Evolutionary conservation across 2,113 vertebrate species (phyloP).

Genomic region (Gorsachius goisagi): DNA sequence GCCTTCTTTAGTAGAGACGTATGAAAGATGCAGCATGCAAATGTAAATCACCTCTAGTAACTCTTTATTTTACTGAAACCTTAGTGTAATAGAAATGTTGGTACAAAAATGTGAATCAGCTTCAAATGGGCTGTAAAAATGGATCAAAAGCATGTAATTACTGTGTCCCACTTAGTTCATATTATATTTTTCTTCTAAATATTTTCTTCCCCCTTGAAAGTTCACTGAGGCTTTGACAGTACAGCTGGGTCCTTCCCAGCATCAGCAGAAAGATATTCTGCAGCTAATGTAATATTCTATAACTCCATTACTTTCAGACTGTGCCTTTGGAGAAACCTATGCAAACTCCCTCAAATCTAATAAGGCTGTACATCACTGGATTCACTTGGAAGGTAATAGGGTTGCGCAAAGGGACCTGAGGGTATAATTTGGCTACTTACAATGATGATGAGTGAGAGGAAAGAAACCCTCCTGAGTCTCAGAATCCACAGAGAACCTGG

Average conservation of each 20-base stretch:
- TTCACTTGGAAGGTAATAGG: neutral
- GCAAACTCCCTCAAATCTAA: neutral
- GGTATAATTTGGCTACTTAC: neutral
- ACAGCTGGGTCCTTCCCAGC: neutral
- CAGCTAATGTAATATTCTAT: neutral
- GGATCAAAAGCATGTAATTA: neutral
- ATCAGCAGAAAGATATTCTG: neutral
- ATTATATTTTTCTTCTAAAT: neutral
- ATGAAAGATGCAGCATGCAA: neutral
- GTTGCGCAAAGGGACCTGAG: neutral
- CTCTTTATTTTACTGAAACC: neutral
- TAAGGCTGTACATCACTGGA: neutral
- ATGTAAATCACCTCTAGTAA: constrained; percentile 9
- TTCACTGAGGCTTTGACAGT: neutral
- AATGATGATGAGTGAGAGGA: neutral
- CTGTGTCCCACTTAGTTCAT: neutral
- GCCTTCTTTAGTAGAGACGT: neutral
- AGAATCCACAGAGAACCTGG: neutral
- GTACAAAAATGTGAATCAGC: neutral
- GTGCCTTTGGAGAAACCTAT: neutral
- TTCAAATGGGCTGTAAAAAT: neutral
- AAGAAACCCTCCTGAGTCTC: neutral
- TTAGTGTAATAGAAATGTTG: neutral
- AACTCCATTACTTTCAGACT: neutral
- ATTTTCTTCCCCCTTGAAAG: neutral